Base-by-base conservation (phyloP, 1,140 invertebrate genomes). In the Zaprionus tsacasi region DNA sequence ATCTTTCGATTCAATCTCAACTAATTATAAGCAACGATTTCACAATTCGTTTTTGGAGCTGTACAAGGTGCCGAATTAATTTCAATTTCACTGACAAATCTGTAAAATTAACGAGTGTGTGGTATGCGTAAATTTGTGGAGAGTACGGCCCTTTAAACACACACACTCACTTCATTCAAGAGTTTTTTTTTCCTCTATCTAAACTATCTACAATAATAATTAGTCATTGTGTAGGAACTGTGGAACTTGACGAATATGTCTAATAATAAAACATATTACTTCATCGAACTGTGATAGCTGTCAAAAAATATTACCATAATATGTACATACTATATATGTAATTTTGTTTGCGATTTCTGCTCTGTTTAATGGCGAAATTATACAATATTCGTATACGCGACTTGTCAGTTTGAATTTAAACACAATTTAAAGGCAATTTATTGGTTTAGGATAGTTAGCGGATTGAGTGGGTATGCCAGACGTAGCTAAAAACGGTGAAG, bases 211-310 rank as follows among this genome's bases (percentile, higher is more conserved):
- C 50, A 55, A 65, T 40, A 33, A 52, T 38, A 67, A 43, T 54
- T 35, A 61, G 27, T 75, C 45, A 69, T 48, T 54, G 36, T 54
- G 66, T 38, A n/a, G n/a, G 2, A 15, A 15, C 5, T 15, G n/a
- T 0, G n/a, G 7, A 45, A 15, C 58, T 77, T 78, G 73, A 70
- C 40, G 55, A 69, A 76, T 30, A 27, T 66, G 15, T 57, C 76
- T 87, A 87, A 79, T 79, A 82, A 85, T 85, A 85, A 80, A 76
- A 66, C 66, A 67, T 48, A 69, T 86, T 86, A 81, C 60, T 72
- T 72, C 38, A 70, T 70, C 65, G 63, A 60, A 67, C 48, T 70
- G 57, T 78, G 67, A 59, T 17, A 65, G 67, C 77, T 70, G 73
- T 83, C 78, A 81, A 64, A 64, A 54, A 17, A 55, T 52, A 71